Percentiles rank a stretch among this genome's conserved stretches.
These are phyloP conservation scores for Caiman crocodilus DNA, from an alignment of 2,797 vertebrate species.

Conservation along the genomic window DNA sequence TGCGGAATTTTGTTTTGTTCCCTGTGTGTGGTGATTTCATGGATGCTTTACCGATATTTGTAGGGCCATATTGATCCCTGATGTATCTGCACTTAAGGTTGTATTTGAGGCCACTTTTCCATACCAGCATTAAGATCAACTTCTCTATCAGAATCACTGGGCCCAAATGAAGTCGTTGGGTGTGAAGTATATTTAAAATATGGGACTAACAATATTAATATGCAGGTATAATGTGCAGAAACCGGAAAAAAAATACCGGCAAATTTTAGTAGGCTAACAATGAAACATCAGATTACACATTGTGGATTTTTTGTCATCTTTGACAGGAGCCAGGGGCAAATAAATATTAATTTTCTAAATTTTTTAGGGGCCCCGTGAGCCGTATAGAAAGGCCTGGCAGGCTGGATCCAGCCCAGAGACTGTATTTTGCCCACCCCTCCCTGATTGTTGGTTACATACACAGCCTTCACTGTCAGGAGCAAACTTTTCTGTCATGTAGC, in stretches of 20 bases:
- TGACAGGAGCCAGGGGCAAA: no score
- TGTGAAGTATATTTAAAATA: neutral
- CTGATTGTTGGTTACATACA: no score
- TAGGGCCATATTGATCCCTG: neutral
- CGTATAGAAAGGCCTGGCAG: no score
- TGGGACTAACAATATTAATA: no score
- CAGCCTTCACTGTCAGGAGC: no score
- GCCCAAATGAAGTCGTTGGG: neutral
- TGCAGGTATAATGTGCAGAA: no score
- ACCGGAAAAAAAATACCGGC: neutral
- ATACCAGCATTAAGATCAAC: neutral
- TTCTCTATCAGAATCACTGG: neutral
- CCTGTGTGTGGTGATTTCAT: slow-evolving; percentile 6
- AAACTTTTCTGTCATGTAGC: no score
- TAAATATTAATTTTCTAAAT: no score
- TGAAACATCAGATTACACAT: neutral
- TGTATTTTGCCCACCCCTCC: no score
- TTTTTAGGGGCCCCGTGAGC: no score
- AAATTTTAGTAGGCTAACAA: neutral
- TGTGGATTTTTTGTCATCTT: neutral
- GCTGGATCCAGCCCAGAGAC: no score
- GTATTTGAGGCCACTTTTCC: neutral
- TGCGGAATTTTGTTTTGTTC: neutral
- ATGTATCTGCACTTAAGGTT: neutral
- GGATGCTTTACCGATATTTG: neutral